Evolutionary conservation across 2,113 vertebrate genomes (phyloP).

Genomic region (Trinectes maculatus): DNA sequence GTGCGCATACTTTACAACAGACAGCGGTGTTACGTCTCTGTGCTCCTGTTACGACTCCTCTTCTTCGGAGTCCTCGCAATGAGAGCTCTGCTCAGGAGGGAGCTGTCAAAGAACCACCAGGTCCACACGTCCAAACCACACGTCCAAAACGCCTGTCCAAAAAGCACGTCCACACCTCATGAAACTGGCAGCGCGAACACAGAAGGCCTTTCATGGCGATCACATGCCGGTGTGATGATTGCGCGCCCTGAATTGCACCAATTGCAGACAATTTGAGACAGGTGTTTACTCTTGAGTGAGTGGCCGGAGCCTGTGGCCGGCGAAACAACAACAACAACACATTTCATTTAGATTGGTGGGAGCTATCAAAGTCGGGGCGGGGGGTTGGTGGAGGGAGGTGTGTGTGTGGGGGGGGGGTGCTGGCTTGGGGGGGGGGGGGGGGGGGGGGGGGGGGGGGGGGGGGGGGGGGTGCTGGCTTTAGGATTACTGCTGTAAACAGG

Average conservation of each 20-base stretch:
- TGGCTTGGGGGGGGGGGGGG: too few relatives aligned
- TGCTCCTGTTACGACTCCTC: slow-evolving; percentile 31
- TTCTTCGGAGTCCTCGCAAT: slow-evolving; percentile 44
- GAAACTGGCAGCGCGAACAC: slow-evolving; percentile 55
- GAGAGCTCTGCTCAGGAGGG: slow-evolving; percentile 42
- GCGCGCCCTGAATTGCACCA: slow-evolving; percentile 23
- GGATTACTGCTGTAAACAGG: slow-evolving; percentile 44
- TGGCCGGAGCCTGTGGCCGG: slow-evolving; percentile 49
- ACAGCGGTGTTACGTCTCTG: slow-evolving; percentile 11
- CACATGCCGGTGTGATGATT: slow-evolving; percentile 57
- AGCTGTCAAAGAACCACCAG: slow-evolving; percentile 44
- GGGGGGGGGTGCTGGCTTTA: background rate
- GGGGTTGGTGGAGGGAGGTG: background rate
- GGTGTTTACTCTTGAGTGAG: slow-evolving; percentile 61
- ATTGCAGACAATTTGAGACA: slow-evolving; percentile 60
- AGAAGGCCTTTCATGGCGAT: slow-evolving; percentile 38
- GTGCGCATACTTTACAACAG: slow-evolving; percentile 33
- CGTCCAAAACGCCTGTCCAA: too few relatives aligned
- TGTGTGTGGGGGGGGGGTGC: background rate
- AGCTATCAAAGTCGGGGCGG: slow-evolving; percentile 11
- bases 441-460: background rate
- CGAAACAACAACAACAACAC: slow-evolving; percentile 44
- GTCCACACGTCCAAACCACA: too few relatives aligned
- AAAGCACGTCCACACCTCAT: slow-evolving; percentile 38
- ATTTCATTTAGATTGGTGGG: slow-evolving; percentile 62